These are phyloP conservation scores for Drosophila meridiana DNA, from an alignment of 2,888 invertebrate genomes.

Conservation along the genomic window DNA sequence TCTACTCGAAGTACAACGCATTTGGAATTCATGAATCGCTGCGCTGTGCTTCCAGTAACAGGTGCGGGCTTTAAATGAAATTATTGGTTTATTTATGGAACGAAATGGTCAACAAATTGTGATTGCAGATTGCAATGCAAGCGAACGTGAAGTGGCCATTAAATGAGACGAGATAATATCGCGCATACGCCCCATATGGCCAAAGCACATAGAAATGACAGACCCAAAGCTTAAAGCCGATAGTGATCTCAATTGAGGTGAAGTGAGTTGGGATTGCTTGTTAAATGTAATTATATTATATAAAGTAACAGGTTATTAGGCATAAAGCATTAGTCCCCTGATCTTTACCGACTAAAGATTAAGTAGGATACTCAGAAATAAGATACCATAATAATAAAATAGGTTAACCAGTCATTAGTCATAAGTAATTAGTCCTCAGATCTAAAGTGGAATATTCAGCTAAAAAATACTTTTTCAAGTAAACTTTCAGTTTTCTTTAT, in stretches of 20 bases:
- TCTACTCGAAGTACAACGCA: constrained; percentile 17
- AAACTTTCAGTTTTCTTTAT: no score
- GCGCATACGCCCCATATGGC: constrained; percentile 2
- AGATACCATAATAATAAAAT: no score
- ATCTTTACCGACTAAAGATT: no score
- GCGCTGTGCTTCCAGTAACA: constrained; percentile 39
- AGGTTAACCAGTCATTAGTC: no score
- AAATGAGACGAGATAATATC: constrained; percentile 21
- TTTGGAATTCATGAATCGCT: constrained; percentile 55
- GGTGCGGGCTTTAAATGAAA: constrained; percentile 71
- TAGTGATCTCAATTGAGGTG: not conserved
- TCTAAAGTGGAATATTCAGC: no score
- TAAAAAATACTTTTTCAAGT: no score
- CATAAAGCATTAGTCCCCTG: no score
- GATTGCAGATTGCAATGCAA: constrained; percentile 52
- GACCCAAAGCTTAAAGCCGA: not conserved
- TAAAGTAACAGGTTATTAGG: no score
- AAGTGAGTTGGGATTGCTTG: not conserved
- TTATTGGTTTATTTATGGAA: constrained; percentile 72
- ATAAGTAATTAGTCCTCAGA: no score
- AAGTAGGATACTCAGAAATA: no score
- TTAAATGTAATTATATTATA: not conserved
- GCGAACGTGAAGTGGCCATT: constrained; percentile 14
- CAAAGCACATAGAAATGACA: not conserved
- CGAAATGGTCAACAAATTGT: constrained; percentile 68